Percentiles rank a stretch among this genome's conserved stretches.
phyloP scores from a whole-genome alignment of 2,888 invertebrate genomes.

The Chirona hameri region DNA sequence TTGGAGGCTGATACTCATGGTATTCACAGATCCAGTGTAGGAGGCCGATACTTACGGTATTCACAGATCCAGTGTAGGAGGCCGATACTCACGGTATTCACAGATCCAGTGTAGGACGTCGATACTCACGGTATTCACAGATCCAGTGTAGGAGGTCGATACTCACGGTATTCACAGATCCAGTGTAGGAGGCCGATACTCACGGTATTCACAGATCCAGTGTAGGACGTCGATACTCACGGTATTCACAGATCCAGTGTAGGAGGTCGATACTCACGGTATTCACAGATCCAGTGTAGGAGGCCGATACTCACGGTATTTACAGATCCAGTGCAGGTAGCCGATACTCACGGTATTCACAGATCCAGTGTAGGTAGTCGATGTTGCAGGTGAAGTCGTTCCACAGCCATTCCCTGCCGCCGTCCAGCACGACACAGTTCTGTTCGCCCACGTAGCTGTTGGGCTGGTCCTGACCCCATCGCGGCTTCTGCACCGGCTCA shows the following conservation, averaged over 20 bases:
- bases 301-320: slow-evolving; percentile 85
- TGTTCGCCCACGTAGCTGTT: slow-evolving; percentile 95
- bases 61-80: slow-evolving; percentile 92
- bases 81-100: slow-evolving; percentile 81
- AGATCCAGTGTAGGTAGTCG: slow-evolving; percentile 89
- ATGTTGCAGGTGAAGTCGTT: slow-evolving; percentile 92
- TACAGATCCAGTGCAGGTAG: too few relatives aligned
- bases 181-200: slow-evolving; percentile 87
- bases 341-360: slow-evolving; percentile 75
- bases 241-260: slow-evolving; percentile 86
- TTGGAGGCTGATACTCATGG: slow-evolving; percentile 70
- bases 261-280: slow-evolving; percentile 85
- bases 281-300: slow-evolving; percentile 86
- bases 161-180: slow-evolving; percentile 85
- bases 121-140: slow-evolving; percentile 81
- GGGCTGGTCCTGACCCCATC: slow-evolving; percentile 89
- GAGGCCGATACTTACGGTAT: slow-evolving; percentile 82
- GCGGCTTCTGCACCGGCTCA: slow-evolving; percentile 48
- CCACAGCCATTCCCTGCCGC: slow-evolving; percentile 86
- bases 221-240: slow-evolving; percentile 86
- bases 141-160: slow-evolving; percentile 90
- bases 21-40: slow-evolving; percentile 88
- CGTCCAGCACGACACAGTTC: slow-evolving; percentile 87
- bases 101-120: slow-evolving; percentile 92
- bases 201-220: slow-evolving; percentile 87